Evolutionary conservation across 1,140 invertebrate genomes (phyloP), one percentile per base, ranked within the genome.

Genomic region (Ruditapes philippinarum): DNA sequence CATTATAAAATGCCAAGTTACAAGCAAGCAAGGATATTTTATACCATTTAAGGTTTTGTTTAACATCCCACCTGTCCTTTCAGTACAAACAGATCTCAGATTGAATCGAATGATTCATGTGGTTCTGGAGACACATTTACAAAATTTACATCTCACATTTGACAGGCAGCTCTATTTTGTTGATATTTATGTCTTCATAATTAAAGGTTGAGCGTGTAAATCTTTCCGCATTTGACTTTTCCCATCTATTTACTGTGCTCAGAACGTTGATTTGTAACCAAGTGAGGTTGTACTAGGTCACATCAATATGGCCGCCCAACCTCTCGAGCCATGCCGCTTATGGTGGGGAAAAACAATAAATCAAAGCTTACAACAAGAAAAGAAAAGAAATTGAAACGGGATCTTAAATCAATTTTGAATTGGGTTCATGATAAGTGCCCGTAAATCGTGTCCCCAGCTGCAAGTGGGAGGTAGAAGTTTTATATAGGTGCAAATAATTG

Each of bases 401-500:
- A 78, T 49, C 76, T 33, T 88, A 88, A 88, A 88, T 88, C 85
- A 88, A 88, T 65, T 88, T 38, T 79, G 76, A 54, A 80, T 80
- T 70, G 40, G 57, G 54, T 49, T 88, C 76, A 88, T 49, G 38
- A 49, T 78, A 88, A 88, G 85, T 80, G 85, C 60, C 49, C 70
- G 85, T 88, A 88, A 88, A 88, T 79, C 60, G 73, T 88, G 57
- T 76, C 57, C 51, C n/a, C 85, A 79, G 73, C 85, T 88, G 85
- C 74, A 80, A 80, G 74, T 76, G 62, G 85, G 85, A 79, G 85
- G 85, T 88, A 51, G 28, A 49, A 60, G 25, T 60, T 78, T 88
- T 80, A 80, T 88, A 40, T 88, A 88, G 85, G 85, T 88, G 85
- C 85, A 88, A 88, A 88, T 88, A 88, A 88, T 88, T 88, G 85